Conservation (phyloP, 2,888 invertebrate species). For the Tuberolachnus salignus region DNA sequence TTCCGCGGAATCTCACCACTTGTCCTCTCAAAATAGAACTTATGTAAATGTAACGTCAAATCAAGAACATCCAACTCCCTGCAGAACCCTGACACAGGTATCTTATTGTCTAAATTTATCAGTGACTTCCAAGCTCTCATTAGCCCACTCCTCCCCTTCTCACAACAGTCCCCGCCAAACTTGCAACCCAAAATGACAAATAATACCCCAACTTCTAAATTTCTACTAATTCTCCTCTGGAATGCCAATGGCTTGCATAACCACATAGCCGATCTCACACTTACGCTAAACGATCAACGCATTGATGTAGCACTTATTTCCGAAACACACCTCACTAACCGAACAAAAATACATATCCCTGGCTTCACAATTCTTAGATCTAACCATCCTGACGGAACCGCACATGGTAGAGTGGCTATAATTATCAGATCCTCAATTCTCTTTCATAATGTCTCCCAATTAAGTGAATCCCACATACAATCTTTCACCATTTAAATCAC, state of each 20-base stretch:
- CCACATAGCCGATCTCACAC: constrained; percentile 1
- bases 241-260: constrained; percentile 12
- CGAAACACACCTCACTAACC: constrained; percentile 6
- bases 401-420: no score
- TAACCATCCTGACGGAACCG: no score
- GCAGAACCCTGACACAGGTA: background rate
- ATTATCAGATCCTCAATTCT: background rate
- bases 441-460: background rate
- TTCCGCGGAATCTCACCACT: background rate
- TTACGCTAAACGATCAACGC: background rate
- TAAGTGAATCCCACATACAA: constrained; percentile 1
- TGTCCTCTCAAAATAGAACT: no score
- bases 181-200: constrained; percentile 1
- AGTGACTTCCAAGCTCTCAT: constrained; percentile 20
- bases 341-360: background rate
- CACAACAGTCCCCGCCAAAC: background rate
- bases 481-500: background rate
- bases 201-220: constrained; percentile 1
- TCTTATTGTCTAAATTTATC: background rate
- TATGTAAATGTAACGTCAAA: no score
- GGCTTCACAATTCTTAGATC: no score
- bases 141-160: background rate
- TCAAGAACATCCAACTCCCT: no score
- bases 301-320: constrained; percentile 7
- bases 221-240: background rate